Evolutionary conservation across 2,797 vertebrate species (phyloP).

Genomic region (Alfaro cultratus): DNA sequence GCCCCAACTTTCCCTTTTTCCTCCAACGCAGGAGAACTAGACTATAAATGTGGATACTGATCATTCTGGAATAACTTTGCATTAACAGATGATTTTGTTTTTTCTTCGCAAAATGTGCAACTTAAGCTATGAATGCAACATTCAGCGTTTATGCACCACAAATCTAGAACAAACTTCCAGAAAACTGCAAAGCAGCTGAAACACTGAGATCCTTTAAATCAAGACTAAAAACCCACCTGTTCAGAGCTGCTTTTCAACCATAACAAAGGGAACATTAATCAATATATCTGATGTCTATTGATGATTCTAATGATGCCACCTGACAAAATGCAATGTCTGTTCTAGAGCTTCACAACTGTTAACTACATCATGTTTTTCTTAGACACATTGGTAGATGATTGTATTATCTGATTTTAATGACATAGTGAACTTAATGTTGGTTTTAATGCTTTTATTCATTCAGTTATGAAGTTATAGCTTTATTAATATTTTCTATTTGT

Average conservation of each 20-base stretch:
- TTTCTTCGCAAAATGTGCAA: not conserved
- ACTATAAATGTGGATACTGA: not conserved
- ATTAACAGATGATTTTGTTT: not conserved
- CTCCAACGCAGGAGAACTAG: not conserved
- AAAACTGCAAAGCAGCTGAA: too few species aligned
- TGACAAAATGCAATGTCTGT: too few species aligned
- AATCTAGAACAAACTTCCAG: too few species aligned
- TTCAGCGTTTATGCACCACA: too few species aligned
- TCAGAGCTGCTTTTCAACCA: too few species aligned
- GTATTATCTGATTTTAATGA: not conserved
- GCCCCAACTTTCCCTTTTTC: not conserved
- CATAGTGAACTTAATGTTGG: not conserved
- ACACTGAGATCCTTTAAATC: too few species aligned
- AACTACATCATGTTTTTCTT: not conserved
- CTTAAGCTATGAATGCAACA: not conserved
- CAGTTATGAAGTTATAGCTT: not conserved
- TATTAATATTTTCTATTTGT: not conserved
- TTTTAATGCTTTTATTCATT: not conserved
- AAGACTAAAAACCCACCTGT: too few species aligned
- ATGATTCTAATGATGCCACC: too few species aligned
- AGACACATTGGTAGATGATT: not conserved
- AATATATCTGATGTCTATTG: too few species aligned
- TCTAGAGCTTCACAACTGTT: too few species aligned
- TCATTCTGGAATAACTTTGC: not conserved
- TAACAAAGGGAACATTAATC: too few species aligned